phyloP scores from a whole-genome alignment of 2,888 invertebrate genomes.

The Pharmacophagus antenor region DNA sequence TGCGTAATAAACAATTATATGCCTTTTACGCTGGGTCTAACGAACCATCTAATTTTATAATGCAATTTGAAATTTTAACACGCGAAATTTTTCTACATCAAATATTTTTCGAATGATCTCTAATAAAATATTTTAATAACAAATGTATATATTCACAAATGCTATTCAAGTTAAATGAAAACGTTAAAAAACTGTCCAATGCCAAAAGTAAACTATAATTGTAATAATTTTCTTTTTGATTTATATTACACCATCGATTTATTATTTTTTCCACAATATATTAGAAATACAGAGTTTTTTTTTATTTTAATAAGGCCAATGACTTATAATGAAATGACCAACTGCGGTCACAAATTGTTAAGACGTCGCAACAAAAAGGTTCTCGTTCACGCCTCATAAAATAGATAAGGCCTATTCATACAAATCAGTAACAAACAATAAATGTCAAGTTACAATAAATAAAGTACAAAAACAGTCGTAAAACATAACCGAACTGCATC shows the following conservation, averaged over 20 bases:
- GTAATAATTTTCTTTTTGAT: too few species aligned
- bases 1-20: constrained; percentile 28
- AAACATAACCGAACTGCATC: constrained; percentile 43
- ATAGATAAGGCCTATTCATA: constrained; percentile 36
- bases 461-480: constrained; percentile 40
- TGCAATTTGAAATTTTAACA: background rate
- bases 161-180: too few species aligned
- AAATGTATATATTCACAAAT: too few species aligned
- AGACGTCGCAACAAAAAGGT: constrained; percentile 34
- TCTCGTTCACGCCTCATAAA: constrained; percentile 53
- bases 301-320: background rate
- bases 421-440: constrained; percentile 52
- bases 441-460: constrained; percentile 54
- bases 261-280: too few species aligned
- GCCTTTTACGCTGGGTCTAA: constrained; percentile 11
- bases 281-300: background rate
- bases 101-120: background rate
- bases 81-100: background rate
- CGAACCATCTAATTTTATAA: constrained; percentile 6
- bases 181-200: too few species aligned
- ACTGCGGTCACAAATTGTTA: constrained; percentile 27
- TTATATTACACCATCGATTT: too few species aligned
- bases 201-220: too few species aligned
- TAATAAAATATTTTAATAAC: background rate
- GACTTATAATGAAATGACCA: background rate